A percentile compares a stretch with the other conserved stretches of the same genome.
Conservation (phyloP, 2,888 invertebrate genomes). For the Lordiphosa fenestrarum region DNA sequence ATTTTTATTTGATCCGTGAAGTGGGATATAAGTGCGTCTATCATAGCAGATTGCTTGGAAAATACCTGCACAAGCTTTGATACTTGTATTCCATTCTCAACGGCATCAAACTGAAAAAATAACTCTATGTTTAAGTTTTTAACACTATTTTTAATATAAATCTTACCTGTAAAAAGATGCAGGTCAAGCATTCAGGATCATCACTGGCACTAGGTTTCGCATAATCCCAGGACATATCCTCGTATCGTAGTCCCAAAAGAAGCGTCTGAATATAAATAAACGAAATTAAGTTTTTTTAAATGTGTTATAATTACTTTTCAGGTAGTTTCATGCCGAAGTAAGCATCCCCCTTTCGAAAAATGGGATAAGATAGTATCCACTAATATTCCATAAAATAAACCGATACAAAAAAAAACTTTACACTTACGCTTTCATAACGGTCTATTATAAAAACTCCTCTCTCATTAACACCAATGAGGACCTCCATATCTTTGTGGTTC, state of each 20-base stretch:
- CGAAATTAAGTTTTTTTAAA: not conserved
- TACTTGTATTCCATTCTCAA: slow-evolving; percentile 80
- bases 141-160: too few species aligned
- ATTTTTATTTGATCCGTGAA: slow-evolving; percentile 90
- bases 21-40: slow-evolving; percentile 91
- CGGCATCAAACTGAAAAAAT: slow-evolving; percentile 78
- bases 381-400: not conserved
- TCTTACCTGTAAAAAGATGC: slow-evolving; percentile 90
- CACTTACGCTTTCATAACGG: slow-evolving; percentile 89
- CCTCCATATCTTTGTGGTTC: slow-evolving; percentile 92
- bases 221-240: slow-evolving; percentile 96
- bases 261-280: slow-evolving; percentile 84
- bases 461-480: slow-evolving; percentile 93
- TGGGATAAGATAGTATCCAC: too few species aligned
- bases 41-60: slow-evolving; percentile 89
- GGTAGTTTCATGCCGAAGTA: too few species aligned
- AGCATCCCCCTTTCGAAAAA: too few species aligned
- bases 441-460: slow-evolving; percentile 93
- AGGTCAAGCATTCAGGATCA: slow-evolving; percentile 92
- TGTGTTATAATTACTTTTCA: too few species aligned
- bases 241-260: slow-evolving; percentile 90
- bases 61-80: slow-evolving; percentile 81
- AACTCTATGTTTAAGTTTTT: not conserved
- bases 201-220: slow-evolving; percentile 90
- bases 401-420: too few species aligned